A percentile compares a stretch with the other conserved stretches of the same genome.
phyloP scores from a whole-genome alignment of 37 sponge, comb jelly and placozoan genomes.

The Haliclona indistincta region DNA sequence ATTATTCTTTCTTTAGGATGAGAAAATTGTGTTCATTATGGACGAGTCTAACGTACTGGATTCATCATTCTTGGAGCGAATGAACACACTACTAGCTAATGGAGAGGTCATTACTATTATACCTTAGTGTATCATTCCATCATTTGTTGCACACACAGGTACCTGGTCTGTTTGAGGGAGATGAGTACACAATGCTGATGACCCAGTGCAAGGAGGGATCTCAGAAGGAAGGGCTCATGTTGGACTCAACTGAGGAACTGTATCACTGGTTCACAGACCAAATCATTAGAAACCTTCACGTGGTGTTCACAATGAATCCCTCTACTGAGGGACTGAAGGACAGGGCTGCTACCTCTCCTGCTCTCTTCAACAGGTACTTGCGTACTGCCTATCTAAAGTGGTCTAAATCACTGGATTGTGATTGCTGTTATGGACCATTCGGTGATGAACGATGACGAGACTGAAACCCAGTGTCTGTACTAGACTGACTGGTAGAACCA shows the following conservation, averaged over 20 bases:
- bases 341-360: conserved; percentile 95
- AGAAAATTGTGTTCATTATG: conserved; percentile 95
- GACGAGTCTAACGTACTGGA: conserved; percentile 96
- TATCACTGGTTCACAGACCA: conserved; percentile 98
- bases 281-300: conserved; percentile 93
- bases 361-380: conserved; percentile 90
- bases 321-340: conserved; percentile 97
- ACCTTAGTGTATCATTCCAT: neutral
- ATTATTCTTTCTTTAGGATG: conserved; percentile 45
- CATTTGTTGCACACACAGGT: conserved; percentile 44
- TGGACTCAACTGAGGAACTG: conserved; percentile 93
- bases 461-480: too few species aligned
- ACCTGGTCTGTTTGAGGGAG: conserved; percentile 97
- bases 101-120: conserved; percentile 75
- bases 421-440: too few species aligned
- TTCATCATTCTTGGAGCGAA: conserved; percentile 92
- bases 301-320: conserved; percentile 99
- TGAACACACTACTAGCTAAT: conserved; percentile 97
- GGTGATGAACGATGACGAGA: too few species aligned
- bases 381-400: neutral
- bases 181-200: conserved; percentile 94
- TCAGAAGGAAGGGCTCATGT: conserved; percentile 92
- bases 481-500: too few species aligned
- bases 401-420: too few species aligned
- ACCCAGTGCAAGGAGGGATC: conserved; percentile 98